A percentile compares a stretch with the other conserved stretches of the same genome.
phyloP scores from a whole-genome alignment of 2,888 invertebrate species.

The Leptopilina myrica region DNA sequence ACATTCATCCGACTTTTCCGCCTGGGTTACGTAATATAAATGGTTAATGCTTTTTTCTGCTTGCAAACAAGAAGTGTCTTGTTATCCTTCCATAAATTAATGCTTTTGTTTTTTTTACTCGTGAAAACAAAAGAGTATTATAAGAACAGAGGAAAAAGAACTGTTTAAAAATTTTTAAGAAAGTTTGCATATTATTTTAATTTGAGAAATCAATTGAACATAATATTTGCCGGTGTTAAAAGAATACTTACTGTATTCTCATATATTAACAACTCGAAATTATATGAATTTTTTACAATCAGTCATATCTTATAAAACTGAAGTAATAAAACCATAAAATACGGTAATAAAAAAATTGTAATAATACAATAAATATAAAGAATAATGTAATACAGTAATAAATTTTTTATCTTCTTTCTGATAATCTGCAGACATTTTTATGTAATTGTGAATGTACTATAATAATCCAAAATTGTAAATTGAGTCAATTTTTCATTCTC shows the following conservation, averaged over 20 bases:
- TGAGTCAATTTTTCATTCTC: not conserved
- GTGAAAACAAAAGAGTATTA: constrained; percentile 16
- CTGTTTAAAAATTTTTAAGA: constrained; percentile 6
- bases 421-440: too few relatives aligned
- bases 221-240: constrained; percentile 15
- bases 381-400: not conserved
- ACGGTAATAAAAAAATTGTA: too few relatives aligned
- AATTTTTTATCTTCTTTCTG: not conserved
- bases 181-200: constrained; percentile 3
- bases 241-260: not conserved
- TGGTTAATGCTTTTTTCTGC: constrained; percentile 2
- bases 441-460: too few relatives aligned
- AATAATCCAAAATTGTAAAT: not conserved
- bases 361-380: too few relatives aligned
- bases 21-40: constrained; percentile 1
- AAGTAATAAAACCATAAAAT: too few relatives aligned
- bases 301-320: too few relatives aligned
- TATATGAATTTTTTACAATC: too few relatives aligned
- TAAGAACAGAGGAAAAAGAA: not conserved
- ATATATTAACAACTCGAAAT: too few relatives aligned
- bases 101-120: constrained; percentile 14
- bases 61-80: not conserved
- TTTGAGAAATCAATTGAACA: constrained; percentile 14
- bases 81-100: constrained; percentile 31
- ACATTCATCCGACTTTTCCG: too few relatives aligned